Evolutionary conservation across 64 coral and sea anemone genomes (phyloP).

Genomic region (Montipora foliosa): DNA sequence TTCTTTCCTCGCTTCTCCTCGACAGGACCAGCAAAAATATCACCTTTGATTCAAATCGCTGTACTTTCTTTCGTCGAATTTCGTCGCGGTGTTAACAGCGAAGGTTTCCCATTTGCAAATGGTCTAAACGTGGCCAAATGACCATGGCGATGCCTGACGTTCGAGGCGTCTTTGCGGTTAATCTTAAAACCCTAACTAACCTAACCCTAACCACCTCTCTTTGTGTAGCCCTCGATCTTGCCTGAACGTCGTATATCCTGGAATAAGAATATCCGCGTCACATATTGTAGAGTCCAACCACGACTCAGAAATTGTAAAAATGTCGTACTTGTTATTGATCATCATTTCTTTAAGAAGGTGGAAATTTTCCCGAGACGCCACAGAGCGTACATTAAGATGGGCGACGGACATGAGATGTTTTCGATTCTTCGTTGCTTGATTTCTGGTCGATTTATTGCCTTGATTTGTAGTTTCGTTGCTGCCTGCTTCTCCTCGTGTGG

Average conservation of each 20-base stretch:
- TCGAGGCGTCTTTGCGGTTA: no score
- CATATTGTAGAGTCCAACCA: constrained; percentile 12
- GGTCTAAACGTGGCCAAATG: no score
- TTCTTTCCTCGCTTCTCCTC: no score
- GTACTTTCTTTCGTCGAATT: no score
- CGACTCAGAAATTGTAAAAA: constrained; percentile 53
- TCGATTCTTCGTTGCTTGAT: not conserved
- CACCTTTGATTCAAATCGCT: no score
- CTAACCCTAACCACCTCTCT: not conserved
- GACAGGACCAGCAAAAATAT: no score
- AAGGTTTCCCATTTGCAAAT: no score
- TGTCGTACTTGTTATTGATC: constrained; percentile 6
- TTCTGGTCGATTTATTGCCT: not conserved
- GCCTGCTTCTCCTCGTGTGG: not conserved
- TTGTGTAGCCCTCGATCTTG: constrained; percentile 55
- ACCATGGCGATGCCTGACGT: no score
- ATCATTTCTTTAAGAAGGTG: constrained; percentile 1
- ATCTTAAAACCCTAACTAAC: no score
- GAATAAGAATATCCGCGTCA: constrained; percentile 13
- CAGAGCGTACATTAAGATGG: constrained; percentile 40
- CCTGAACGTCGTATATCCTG: constrained; percentile 22
- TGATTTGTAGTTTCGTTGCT: not conserved
- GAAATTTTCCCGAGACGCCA: not conserved
- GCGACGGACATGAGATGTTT: not conserved
- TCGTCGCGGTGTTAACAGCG: no score